Percentiles rank a stretch among this genome's conserved stretches.
Conservation (phyloP, 2,888 invertebrate species). For the Microctonus hyperodae region DNA sequence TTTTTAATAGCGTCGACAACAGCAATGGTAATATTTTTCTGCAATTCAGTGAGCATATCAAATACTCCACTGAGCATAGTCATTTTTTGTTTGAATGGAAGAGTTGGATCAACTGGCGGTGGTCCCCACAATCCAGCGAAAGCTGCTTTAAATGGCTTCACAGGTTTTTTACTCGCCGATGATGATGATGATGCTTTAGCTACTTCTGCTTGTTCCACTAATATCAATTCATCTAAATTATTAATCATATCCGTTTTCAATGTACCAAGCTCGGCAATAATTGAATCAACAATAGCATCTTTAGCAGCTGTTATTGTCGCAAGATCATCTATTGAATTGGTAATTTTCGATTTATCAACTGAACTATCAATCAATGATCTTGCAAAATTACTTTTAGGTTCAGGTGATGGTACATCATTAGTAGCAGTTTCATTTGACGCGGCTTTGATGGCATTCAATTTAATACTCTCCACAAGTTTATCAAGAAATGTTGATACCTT, state of each 20-base stretch:
- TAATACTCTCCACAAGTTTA: slow-evolving; percentile 53
- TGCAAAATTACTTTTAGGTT: slow-evolving; percentile 23
- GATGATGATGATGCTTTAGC: background rate
- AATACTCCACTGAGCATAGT: slow-evolving; percentile 54
- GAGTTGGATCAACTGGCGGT: slow-evolving; percentile 45
- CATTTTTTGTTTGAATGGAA: slow-evolving; percentile 57
- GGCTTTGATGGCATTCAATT: slow-evolving; percentile 44
- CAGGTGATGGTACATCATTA: slow-evolving; percentile 5
- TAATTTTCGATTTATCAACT: slow-evolving; percentile 35
- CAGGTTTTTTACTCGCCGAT: slow-evolving; percentile 5
- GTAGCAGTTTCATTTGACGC: slow-evolving; percentile 25
- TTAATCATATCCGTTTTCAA: slow-evolving; percentile 53
- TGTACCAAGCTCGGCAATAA: slow-evolving; percentile 49
- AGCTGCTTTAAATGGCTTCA: slow-evolving; percentile 46
- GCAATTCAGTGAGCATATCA: slow-evolving; percentile 56
- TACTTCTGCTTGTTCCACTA: slow-evolving; percentile 50
- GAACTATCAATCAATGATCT: slow-evolving; percentile 33
- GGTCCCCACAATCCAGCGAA: slow-evolving; percentile 43
- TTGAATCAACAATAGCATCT: slow-evolving; percentile 53
- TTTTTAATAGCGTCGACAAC: slow-evolving; percentile 41
- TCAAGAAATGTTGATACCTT: slow-evolving; percentile 54
- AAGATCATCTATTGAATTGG: slow-evolving; percentile 49
- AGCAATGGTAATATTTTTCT: slow-evolving; percentile 52
- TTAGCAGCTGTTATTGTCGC: slow-evolving; percentile 51
- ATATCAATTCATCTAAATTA: slow-evolving; percentile 53